Conservation (phyloP, 2,113 vertebrate species). For the Ctenodactylus gundi region DNA sequence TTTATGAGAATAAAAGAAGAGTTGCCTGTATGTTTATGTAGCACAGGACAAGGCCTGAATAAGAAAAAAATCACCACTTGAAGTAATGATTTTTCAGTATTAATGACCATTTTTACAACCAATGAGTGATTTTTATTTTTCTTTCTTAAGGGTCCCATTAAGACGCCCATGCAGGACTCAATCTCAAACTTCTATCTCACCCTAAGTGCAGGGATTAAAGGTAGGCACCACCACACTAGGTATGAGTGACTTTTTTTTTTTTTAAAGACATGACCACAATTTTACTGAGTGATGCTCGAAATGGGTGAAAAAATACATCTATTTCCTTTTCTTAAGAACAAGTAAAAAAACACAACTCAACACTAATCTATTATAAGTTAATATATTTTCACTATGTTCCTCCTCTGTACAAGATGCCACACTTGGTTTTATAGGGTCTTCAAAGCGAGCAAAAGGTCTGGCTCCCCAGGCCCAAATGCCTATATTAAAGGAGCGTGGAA, state of each 20-base stretch:
- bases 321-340: background rate
- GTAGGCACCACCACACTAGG: background rate
- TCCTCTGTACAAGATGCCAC: background rate
- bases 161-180: background rate
- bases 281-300: background rate
- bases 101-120: background rate
- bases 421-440: background rate
- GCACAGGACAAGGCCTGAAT: background rate
- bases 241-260: background rate
- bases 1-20: constrained; percentile 47
- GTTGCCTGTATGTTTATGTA: background rate
- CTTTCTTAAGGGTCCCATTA: background rate
- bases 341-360: background rate
- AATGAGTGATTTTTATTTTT: background rate
- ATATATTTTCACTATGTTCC: background rate
- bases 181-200: background rate
- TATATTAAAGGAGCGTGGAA: background rate
- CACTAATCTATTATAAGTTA: background rate
- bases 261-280: background rate
- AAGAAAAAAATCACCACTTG: background rate
- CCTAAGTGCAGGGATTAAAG: background rate
- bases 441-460: background rate
- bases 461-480: background rate
- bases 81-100: background rate
- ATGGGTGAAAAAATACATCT: background rate